Evolutionary conservation across 1,140 invertebrate genomes (phyloP).

Genomic region (Zelostemma sp.): DNA sequence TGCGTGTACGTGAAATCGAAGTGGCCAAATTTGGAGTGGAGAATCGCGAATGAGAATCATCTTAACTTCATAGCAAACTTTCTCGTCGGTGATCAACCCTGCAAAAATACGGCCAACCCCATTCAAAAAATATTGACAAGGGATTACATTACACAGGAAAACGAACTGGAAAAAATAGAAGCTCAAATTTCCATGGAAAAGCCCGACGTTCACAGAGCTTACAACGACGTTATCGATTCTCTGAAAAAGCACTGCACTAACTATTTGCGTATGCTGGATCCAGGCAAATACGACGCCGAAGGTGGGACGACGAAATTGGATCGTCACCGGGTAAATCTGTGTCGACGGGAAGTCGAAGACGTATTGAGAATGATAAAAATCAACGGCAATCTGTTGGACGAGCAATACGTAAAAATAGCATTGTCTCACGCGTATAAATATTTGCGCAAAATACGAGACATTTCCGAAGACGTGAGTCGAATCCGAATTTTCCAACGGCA

Average conservation of each 20-base stretch:
- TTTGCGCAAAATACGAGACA: constrained; percentile 45
- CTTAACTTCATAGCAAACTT: constrained; percentile 54
- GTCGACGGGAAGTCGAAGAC: constrained; percentile 52
- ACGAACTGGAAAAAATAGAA: constrained; percentile 56
- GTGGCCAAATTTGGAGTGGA: constrained; percentile 66
- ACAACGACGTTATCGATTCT: constrained; percentile 55
- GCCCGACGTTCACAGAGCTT: constrained; percentile 45
- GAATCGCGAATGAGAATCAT: constrained; percentile 59
- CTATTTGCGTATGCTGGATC: constrained; percentile 56
- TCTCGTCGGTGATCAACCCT: constrained; percentile 48
- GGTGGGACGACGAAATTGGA: constrained; percentile 62
- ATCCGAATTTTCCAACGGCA: constrained; percentile 25
- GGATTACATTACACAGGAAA: constrained; percentile 44
- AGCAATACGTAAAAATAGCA: constrained; percentile 61
- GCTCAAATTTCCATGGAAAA: constrained; percentile 42
- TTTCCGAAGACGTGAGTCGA: constrained; percentile 58
- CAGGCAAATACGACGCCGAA: constrained; percentile 45
- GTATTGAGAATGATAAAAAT: constrained; percentile 58
- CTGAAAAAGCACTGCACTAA: constrained; percentile 52
- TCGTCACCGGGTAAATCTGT: constrained; percentile 58
- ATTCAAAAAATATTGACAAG: not conserved
- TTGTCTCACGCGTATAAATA: constrained; percentile 62
- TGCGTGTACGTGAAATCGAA: constrained; percentile 63
- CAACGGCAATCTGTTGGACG: constrained; percentile 58
- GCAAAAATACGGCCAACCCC: too few species aligned